Evolutionary conservation across 1,140 invertebrate species (phyloP).

Genomic region (Drosophila seguyi): DNA sequence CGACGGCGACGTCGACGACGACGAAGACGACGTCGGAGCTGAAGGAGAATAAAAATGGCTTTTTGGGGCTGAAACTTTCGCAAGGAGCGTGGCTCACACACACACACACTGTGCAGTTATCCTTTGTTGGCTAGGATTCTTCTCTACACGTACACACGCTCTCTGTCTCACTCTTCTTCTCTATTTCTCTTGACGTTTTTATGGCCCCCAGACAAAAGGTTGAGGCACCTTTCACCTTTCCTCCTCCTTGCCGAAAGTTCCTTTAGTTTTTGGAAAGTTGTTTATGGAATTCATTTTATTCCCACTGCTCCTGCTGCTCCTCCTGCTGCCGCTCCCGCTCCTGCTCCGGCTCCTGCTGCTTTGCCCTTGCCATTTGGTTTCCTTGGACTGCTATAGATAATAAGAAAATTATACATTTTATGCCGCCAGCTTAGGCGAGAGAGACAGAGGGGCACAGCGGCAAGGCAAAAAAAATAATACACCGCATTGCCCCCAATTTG

Average conservation of each 20-base stretch:
- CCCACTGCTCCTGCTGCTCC: constrained; percentile 23
- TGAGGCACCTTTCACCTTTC: constrained; percentile 47
- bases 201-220: constrained; percentile 71
- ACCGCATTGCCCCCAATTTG: constrained; percentile 80
- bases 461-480: constrained; percentile 60
- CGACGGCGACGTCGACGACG: constrained; percentile 28
- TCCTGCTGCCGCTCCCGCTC: constrained; percentile 15
- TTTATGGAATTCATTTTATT: constrained; percentile 84
- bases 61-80: constrained; percentile 60
- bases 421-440: constrained; percentile 36
- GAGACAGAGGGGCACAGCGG: constrained; percentile 18
- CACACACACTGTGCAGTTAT: constrained; percentile 61
- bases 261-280: constrained; percentile 75
- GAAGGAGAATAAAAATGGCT: constrained; percentile 71
- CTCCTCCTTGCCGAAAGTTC: constrained; percentile 31
- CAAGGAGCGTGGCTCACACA: constrained; percentile 47
- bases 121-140: constrained; percentile 70
- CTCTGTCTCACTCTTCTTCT: neutral
- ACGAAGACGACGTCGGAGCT: constrained; percentile 39
- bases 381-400: constrained; percentile 68
- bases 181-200: constrained; percentile 46
- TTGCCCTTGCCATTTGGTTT: constrained; percentile 46
- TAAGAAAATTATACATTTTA: constrained; percentile 85
- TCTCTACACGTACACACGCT: constrained; percentile 22
- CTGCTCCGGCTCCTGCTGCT: constrained; percentile 20